These are phyloP conservation scores for Hydractinia echinata DNA, from an alignment of 30 jellyfish, hydroid and myxozoan genomes.

Conservation along the genomic window DNA sequence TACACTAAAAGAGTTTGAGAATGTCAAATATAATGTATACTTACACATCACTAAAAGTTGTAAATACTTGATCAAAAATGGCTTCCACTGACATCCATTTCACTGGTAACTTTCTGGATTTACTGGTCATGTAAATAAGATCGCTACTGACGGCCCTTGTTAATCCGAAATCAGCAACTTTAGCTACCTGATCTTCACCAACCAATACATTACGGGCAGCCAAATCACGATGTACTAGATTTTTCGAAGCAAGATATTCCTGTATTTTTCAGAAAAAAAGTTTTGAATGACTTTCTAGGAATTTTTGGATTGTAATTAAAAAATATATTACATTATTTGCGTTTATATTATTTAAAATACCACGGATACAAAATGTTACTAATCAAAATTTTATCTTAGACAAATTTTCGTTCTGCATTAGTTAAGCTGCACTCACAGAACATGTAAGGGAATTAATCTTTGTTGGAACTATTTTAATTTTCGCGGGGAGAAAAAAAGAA, in stretches of 20 bases:
- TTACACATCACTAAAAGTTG: constrained; percentile 86
- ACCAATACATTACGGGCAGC: constrained; percentile 93
- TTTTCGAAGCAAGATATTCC: constrained; percentile 70
- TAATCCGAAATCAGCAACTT: constrained; percentile 88
- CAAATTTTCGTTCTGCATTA: too few relatives aligned
- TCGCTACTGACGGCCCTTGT: constrained; percentile 63
- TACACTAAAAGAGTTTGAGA: neutral
- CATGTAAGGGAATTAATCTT: too few relatives aligned
- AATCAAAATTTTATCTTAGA: too few relatives aligned
- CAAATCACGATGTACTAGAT: constrained; percentile 85
- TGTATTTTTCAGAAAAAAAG: neutral
- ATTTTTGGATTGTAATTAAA: too few relatives aligned
- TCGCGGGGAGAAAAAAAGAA: too few relatives aligned
- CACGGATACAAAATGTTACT: too few relatives aligned
- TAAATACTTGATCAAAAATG: constrained; percentile 70
- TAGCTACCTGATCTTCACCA: constrained; percentile 67
- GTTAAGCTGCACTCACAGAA: too few relatives aligned
- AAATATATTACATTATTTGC: too few relatives aligned
- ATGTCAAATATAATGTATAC: neutral
- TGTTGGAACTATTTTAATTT: too few relatives aligned
- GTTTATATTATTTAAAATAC: too few relatives aligned
- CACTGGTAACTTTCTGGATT: constrained; percentile 69
- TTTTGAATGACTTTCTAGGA: neutral
- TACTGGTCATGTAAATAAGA: constrained; percentile 63
- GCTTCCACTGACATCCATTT: constrained; percentile 99